Evolutionary conservation across 2,113 vertebrate genomes (phyloP), one percentile per base, ranked within the genome.

Genomic region (Tichodroma muraria): DNA sequence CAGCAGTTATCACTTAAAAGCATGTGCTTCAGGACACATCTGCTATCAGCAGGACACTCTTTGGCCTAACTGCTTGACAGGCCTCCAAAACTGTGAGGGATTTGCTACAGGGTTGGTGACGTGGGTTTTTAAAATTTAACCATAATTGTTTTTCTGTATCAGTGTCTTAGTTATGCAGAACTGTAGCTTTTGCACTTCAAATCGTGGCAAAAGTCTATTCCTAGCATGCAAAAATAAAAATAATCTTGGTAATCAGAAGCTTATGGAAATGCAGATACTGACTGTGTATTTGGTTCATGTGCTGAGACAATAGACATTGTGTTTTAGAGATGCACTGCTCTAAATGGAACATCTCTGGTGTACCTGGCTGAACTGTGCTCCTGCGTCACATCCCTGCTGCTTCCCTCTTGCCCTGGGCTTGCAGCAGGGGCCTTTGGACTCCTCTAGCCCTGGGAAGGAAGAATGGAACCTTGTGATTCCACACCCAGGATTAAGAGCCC

Each of bases 401-500:
- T 82, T 20, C 47, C 13, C 22, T 40, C 57, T n/a, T 66, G 47
- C 47, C 56, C 50, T 5, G 8, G 25, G 8, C 45, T 57, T 12
- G 33, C 53, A 63, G n/a, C 28, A 42, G 71, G 47, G 28, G 21
- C 12, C 13, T 38, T 25, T 5, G 6, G 11, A 7, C 61, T 52
- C 3, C 0, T 40, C 49, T 28, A 31, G 8, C 37, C 53, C 31
- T n/a, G 22, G 28, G 28, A 3, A 76, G 40, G 65, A 78, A 80
- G 20, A 18, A 50, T 11, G 2, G 4, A 64, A 7, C 25, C 4
- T 0, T 8, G 31, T 33, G 42, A 23, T 66, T 72, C 53, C 35
- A 73, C 15, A 25, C 0, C 6, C 40, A 65, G 57, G 28, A 20
- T 6, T 15, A 13, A 10, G 30, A 75, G 13, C 45, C 8, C 1